Percentiles rank a stretch among this genome's conserved stretches.
phyloP scores from a whole-genome alignment of 2,888 invertebrate species.

The Perizoma flavofasciatum region DNA sequence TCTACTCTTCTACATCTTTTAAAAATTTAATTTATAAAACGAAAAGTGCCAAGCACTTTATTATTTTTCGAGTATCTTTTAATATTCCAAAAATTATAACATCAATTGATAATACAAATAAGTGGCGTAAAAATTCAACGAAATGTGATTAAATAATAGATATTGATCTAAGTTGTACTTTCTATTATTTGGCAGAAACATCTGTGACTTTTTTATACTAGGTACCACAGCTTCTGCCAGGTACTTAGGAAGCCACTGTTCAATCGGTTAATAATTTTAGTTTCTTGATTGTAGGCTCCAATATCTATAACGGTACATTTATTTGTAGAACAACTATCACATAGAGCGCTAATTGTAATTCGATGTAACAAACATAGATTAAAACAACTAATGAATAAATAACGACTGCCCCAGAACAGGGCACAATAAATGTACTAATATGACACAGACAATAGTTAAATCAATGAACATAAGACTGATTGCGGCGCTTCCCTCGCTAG shows the following conservation, averaged over 20 bases:
- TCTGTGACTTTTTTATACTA: slow-evolving; percentile 24
- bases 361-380: slow-evolving; percentile 54
- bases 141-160: slow-evolving; percentile 51
- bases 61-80: slow-evolving; percentile 24
- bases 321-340: slow-evolving; percentile 29
- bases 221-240: too few species aligned
- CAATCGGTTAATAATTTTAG: too few species aligned
- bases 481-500: slow-evolving; percentile 56
- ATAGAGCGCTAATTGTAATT: slow-evolving; percentile 36
- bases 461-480: slow-evolving; percentile 70
- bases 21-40: slow-evolving; percentile 30
- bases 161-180: slow-evolving; percentile 65
- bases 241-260: too few species aligned
- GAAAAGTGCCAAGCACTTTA: slow-evolving; percentile 22
- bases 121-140: slow-evolving; percentile 42
- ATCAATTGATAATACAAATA: slow-evolving; percentile 25
- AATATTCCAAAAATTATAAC: slow-evolving; percentile 28
- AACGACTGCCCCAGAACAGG: slow-evolving; percentile 60
- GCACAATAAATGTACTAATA: slow-evolving; percentile 55
- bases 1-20: slow-evolving; percentile 57
- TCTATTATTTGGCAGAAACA: slow-evolving; percentile 74
- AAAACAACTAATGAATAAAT: slow-evolving; percentile 69
- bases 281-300: too few species aligned
- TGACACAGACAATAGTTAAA: slow-evolving; percentile 61
- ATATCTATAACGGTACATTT: slow-evolving; percentile 4